Evolutionary conservation across 2,113 vertebrate genomes (phyloP).

Genomic region (Thunnus maccoyii): DNA sequence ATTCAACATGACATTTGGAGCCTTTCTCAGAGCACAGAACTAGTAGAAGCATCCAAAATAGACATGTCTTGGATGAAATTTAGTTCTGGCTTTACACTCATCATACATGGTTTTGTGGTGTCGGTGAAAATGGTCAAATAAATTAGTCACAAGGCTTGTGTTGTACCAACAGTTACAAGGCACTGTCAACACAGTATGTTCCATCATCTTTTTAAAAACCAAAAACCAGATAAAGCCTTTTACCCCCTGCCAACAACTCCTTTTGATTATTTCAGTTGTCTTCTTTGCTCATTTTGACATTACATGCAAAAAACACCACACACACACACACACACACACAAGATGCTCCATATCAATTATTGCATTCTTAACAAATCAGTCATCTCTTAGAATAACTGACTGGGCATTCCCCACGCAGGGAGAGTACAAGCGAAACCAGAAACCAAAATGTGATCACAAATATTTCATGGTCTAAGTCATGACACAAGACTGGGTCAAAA

Average conservation of each 20-base stretch:
- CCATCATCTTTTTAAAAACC: slow-evolving; percentile 30
- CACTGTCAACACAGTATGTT: slow-evolving; percentile 11
- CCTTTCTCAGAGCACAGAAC: slow-evolving; percentile 29
- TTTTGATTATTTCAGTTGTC: slow-evolving; percentile 15
- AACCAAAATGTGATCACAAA: slow-evolving; percentile 8
- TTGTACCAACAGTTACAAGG: slow-evolving; percentile 35
- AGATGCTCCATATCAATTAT: not conserved
- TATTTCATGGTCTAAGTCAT: not conserved
- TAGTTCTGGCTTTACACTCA: slow-evolving; percentile 41
- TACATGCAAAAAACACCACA: not conserved
- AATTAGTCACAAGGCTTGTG: slow-evolving; percentile 39
- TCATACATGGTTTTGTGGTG: slow-evolving; percentile 46
- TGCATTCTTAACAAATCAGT: slow-evolving; percentile 17
- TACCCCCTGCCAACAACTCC: not conserved
- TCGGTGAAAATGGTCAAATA: slow-evolving; percentile 44
- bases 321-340: not conserved
- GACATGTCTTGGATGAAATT: slow-evolving; percentile 48
- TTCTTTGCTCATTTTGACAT: slow-evolving; percentile 13
- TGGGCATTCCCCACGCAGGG: not conserved
- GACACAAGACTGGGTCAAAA: not conserved
- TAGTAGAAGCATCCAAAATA: slow-evolving; percentile 28
- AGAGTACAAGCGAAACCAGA: not conserved
- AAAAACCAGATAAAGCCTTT: not conserved
- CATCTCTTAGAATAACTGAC: slow-evolving; percentile 14
- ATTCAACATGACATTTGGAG: slow-evolving; percentile 67